Percentiles rank a stretch among this genome's conserved stretches.
Evolutionary conservation across 2,113 vertebrate genomes (phyloP).

Genomic region (Brevimyrus niger): DNA sequence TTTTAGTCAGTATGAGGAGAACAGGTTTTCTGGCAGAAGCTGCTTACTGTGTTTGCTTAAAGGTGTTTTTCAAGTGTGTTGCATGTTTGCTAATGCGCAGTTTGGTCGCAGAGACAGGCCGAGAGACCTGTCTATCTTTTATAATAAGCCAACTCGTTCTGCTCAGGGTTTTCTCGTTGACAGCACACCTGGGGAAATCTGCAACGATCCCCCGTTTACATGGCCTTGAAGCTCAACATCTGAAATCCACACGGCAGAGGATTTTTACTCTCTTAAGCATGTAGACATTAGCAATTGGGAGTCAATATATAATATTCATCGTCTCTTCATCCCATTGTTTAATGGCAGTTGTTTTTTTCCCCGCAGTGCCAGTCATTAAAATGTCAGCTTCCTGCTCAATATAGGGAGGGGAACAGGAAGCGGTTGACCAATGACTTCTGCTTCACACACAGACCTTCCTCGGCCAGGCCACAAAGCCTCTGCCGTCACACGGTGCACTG

Average conservation of each 20-base stretch:
- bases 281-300: background rate
- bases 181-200: background rate
- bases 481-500: background rate
- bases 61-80: background rate
- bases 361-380: background rate
- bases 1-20: background rate
- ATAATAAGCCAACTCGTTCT: background rate
- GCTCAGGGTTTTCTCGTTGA: background rate
- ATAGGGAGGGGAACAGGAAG: background rate
- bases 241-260: background rate
- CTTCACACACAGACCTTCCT: background rate
- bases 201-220: background rate
- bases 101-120: background rate
- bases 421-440: background rate
- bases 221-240: background rate
- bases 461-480: background rate
- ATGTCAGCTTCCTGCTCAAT: background rate
- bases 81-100: background rate
- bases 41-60: background rate
- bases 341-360: background rate
- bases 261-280: background rate
- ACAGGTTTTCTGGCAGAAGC: background rate
- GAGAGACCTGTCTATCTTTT: background rate
- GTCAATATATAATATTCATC: background rate
- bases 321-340: background rate